These are phyloP conservation scores for Phortica magna DNA, from an alignment of 2,888 invertebrate genomes.

Conservation along the genomic window DNA sequence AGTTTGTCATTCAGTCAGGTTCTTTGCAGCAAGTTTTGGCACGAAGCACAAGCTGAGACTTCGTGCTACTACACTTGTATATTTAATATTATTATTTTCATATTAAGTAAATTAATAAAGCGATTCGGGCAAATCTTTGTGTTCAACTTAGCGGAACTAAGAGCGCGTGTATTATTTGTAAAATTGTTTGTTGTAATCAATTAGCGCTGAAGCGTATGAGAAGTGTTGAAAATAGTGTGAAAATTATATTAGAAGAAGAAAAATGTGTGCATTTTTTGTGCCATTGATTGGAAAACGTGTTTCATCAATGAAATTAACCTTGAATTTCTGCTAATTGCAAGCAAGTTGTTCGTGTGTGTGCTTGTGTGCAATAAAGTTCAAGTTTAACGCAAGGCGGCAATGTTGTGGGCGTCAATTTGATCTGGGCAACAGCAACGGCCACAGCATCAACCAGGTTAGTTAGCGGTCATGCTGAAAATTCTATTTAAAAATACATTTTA, in stretches of 20 bases:
- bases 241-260: background rate
- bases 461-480: background rate
- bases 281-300: background rate
- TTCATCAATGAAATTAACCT: conserved; percentile 13
- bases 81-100: background rate
- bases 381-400: background rate
- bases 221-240: background rate
- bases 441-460: background rate
- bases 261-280: background rate
- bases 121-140: background rate
- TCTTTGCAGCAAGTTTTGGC: conserved; percentile 44
- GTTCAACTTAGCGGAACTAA: conserved; percentile 22
- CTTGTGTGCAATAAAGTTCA: conserved; percentile 16
- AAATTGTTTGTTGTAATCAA: conserved; percentile 13
- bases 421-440: background rate
- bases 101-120: conserved; percentile 19
- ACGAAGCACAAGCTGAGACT: background rate
- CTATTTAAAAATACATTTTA: background rate
- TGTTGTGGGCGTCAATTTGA: background rate
- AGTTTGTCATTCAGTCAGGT: conserved; percentile 60
- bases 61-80: background rate
- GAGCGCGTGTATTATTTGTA: background rate
- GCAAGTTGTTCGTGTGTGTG: conserved; percentile 5
- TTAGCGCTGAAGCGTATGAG: background rate
- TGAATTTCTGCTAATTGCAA: conserved; percentile 21